Conservation (phyloP, 2,113 vertebrate species). For the Sinosuthora webbiana region DNA sequence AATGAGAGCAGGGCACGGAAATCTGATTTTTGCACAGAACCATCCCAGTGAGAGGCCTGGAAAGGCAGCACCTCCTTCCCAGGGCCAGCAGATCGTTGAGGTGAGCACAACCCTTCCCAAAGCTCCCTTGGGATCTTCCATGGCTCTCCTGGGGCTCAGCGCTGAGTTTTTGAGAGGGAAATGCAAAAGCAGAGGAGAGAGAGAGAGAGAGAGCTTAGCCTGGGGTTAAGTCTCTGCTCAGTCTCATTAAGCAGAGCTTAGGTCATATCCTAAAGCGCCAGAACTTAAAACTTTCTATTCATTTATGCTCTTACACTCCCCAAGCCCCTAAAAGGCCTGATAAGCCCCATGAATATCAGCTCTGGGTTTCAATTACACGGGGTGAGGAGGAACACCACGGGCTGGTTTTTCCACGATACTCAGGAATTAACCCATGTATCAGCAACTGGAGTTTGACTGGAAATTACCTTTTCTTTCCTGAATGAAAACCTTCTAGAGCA, state of each 20-base stretch:
- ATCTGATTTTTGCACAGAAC: background rate
- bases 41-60: background rate
- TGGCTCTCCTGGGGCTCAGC: background rate
- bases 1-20: rapidly evolving
- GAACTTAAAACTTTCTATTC: background rate
- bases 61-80: background rate
- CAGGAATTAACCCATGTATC: background rate
- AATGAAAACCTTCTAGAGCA: background rate
- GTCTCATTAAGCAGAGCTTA: slow-evolving; percentile 23
- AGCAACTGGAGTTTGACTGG: background rate
- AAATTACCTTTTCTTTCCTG: background rate
- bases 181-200: background rate
- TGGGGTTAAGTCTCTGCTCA: background rate
- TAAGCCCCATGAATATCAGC: slow-evolving; percentile 12
- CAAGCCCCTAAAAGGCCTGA: background rate
- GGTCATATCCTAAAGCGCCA: background rate
- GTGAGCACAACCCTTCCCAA: background rate
- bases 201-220: background rate
- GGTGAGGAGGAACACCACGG: background rate
- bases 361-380: background rate
- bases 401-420: background rate
- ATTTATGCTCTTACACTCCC: slow-evolving; percentile 14
- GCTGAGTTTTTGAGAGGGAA: rapidly evolving
- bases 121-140: background rate
- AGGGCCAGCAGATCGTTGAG: background rate